Percentiles rank a stretch among this genome's conserved stretches.
phyloP scores from a whole-genome alignment of 2,797 vertebrate genomes.

The Halcyon chelicuti region DNA sequence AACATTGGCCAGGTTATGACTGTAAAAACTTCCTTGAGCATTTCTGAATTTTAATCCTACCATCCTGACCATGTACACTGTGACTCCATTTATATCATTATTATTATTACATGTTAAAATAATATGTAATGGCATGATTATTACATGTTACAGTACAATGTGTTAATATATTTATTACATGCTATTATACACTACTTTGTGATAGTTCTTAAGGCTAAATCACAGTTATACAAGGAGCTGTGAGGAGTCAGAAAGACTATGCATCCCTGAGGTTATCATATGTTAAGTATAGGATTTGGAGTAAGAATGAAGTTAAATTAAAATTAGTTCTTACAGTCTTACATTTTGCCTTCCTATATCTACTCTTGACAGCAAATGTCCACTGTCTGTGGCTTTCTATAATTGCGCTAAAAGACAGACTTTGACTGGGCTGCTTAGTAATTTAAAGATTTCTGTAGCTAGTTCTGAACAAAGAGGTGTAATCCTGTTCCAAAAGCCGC shows the following conservation, averaged over 20 bases:
- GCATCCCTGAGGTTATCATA: not conserved
- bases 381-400: conserved; percentile 11
- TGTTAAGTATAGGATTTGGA: not conserved
- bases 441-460: conserved; percentile 33
- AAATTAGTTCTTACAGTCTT: not conserved
- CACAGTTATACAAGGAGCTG: not conserved
- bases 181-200: not conserved
- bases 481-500: conserved; percentile 26
- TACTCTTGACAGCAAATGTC: not conserved
- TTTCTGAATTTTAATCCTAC: not conserved
- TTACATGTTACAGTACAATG: not conserved
- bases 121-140: not conserved
- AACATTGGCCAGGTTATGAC: not conserved
- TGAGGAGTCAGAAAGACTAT: not conserved
- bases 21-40: not conserved
- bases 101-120: not conserved
- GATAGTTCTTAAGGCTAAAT: not conserved
- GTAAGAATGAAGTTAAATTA: conserved; percentile 7
- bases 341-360: not conserved
- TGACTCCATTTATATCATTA: not conserved
- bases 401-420: not conserved
- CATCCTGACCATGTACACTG: not conserved
- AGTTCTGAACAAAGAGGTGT: conserved; percentile 19
- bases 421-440: not conserved
- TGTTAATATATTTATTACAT: not conserved